Base-by-base conservation (phyloP, 2,888 invertebrate genomes). In the Thecocarcelia acutangulata region DNA sequence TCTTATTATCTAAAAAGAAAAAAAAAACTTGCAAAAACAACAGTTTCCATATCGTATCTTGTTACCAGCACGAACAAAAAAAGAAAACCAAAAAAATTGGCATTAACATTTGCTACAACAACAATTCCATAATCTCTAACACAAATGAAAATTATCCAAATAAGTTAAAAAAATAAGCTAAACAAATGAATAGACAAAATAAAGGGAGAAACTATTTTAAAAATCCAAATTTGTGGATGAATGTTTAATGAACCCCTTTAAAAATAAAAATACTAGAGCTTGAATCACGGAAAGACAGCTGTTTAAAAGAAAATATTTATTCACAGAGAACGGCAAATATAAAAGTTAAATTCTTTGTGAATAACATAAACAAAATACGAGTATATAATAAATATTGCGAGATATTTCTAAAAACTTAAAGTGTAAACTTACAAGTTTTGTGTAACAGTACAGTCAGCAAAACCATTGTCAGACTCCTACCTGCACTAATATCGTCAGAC, bases 1-100 rank as follows among this genome's bases (percentile, higher is more conserved):
- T 81, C 73, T 68, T 82, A 82, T 74, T 82, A 82, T 82, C 73
- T 82, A 56, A 69, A 75, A 56, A 37, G 28, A 66, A 75, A 59
- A 52, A 58, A 61, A 40, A 61, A 70, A 54, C 28, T 15, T 66
- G 64, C 80, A 69, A 64, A 40, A 73, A 54, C 63, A 73, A 69
- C 82, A 74, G 66, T 70, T 76, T 73, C 80, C 48, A 68, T 70
- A 79, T 76, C 66, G 72, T 79, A 83, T 75, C 64, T 58, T 64
- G 64, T 77, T 64, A 75, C 63, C 72, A 61, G 46, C 77, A 73
- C 50, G 44, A 69, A 52, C 12, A 68, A 15, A 9, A 64, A 24
- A 33, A 33, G 8, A 33, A 33, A 3, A 33, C 5, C 1, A 9
- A 3, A 33, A 3, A 24, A 24, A 24, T 24, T 56, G 59, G 50